Evolutionary conservation across 2,797 vertebrate species (phyloP).

Genomic region (Pampus argenteus): DNA sequence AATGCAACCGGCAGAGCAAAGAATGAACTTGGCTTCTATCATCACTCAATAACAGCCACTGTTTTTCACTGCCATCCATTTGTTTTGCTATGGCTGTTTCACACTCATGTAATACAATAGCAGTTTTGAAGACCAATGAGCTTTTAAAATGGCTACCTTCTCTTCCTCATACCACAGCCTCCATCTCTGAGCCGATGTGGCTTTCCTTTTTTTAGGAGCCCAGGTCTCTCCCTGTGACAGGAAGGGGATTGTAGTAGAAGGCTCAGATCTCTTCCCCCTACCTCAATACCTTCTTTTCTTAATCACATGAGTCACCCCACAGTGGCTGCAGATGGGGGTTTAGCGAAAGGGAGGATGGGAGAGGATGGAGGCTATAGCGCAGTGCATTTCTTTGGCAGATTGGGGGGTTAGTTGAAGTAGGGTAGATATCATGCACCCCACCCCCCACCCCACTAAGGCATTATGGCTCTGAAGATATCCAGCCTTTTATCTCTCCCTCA

Average conservation of each 20-base stretch:
- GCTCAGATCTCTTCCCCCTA: conserved; percentile 60
- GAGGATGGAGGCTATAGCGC: conserved; percentile 42
- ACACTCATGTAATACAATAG: conserved; percentile 14
- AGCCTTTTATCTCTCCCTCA: conserved; percentile 44
- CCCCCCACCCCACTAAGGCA: conserved; percentile 27
- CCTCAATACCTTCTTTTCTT: conserved; percentile 68
- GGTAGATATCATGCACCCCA: conserved; percentile 30
- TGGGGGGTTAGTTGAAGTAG: conserved; percentile 48
- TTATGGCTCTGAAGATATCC: conserved; percentile 34
- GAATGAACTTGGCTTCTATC: conserved; percentile 49
- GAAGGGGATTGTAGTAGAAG: conserved; percentile 46
- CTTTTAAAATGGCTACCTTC: conserved; percentile 46
- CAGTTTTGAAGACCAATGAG: conserved; percentile 34
- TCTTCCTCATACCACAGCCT: conserved; percentile 8
- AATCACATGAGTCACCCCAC: conserved; percentile 75
- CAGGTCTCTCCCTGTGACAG: conserved; percentile 45
- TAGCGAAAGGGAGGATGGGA: conserved; percentile 59
- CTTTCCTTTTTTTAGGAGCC: conserved; percentile 53
- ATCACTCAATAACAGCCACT: conserved; percentile 34
- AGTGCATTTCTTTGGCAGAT: conserved; percentile 56
- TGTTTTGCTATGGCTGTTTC: conserved; percentile 31
- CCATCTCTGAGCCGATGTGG: conserved; percentile 29
- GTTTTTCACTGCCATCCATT: conserved; percentile 3
- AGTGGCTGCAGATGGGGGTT: conserved; percentile 57
- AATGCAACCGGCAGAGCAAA: conserved; percentile 62